Evolutionary conservation across 2,888 invertebrate species (phyloP).

Genomic region (Lordiphosa andalusiaca): DNA sequence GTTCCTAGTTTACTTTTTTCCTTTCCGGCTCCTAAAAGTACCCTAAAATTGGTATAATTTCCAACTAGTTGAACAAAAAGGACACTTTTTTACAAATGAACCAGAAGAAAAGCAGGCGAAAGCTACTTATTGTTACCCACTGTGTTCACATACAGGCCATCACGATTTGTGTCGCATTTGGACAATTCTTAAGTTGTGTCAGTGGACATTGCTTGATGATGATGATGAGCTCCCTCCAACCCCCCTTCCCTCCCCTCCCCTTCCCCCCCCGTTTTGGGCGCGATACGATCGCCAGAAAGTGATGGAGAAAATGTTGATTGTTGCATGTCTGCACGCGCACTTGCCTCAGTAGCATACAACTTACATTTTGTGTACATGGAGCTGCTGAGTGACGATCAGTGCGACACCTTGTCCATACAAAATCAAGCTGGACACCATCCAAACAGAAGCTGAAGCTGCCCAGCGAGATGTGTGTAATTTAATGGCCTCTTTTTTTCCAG

Average conservation of each 20-base stretch:
- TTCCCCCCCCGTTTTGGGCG: background rate
- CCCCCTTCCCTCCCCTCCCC: background rate
- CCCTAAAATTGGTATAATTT: too few relatives aligned
- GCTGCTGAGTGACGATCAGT: constrained; percentile 55
- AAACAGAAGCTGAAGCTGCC: constrained; percentile 53
- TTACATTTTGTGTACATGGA: constrained; percentile 11
- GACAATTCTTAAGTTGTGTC: constrained; percentile 17
- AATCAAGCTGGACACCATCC: constrained; percentile 34
- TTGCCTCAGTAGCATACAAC: constrained; percentile 4
- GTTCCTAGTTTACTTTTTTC: too few relatives aligned
- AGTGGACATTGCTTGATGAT: background rate
- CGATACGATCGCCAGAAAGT: constrained; percentile 22
- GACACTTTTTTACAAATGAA: too few relatives aligned
- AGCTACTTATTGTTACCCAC: background rate
- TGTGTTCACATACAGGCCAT: constrained; percentile 5
- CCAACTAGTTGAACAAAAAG: too few relatives aligned
- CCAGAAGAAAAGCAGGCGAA: too few relatives aligned
- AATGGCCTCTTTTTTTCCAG: constrained; percentile 60
- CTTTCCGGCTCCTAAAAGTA: too few relatives aligned
- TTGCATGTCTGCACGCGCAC: constrained; percentile 67
- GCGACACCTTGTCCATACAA: constrained; percentile 66
- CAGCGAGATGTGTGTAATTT: constrained; percentile 58
- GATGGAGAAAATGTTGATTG: constrained; percentile 23
- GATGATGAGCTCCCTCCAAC: background rate
- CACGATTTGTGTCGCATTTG: constrained; percentile 22